Evolutionary conservation across 2,113 vertebrate genomes (phyloP).

Genomic region (Sciurus niger): DNA sequence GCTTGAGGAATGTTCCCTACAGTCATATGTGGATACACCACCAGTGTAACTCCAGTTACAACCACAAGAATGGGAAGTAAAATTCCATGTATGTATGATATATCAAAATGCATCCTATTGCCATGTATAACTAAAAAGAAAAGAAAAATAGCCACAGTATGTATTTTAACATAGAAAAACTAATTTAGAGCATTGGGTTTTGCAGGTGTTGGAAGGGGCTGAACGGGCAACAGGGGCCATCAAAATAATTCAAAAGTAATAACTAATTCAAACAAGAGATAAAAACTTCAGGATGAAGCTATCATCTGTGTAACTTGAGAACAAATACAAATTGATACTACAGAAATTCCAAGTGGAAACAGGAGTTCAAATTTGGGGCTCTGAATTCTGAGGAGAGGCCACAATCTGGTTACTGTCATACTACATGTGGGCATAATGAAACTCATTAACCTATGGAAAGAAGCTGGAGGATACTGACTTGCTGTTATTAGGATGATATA

Average conservation of each 20-base stretch:
- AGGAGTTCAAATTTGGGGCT: neutral
- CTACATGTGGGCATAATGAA: neutral
- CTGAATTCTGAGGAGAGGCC: neutral
- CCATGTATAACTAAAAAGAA: too few relatives aligned
- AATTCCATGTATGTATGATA: too few relatives aligned
- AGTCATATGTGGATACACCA: too few relatives aligned
- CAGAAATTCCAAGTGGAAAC: neutral
- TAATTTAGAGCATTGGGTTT: neutral
- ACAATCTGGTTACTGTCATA: neutral
- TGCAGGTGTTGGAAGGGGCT: neutral
- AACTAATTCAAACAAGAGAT: neutral
- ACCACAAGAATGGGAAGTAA: too few relatives aligned
- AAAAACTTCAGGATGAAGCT: neutral
- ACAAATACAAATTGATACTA: neutral
- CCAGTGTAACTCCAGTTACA: too few relatives aligned
- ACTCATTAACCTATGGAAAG: neutral
- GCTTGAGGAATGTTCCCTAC: too few relatives aligned
- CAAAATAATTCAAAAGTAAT: neutral
- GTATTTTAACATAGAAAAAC: neutral
- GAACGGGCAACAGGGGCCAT: neutral
- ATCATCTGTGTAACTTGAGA: neutral
- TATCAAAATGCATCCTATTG: too few relatives aligned
- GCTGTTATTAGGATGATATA: neutral
- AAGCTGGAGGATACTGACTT: neutral
- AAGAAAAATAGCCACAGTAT: neutral